A percentile compares a stretch with the other conserved stretches of the same genome.
phyloP scores from a whole-genome alignment of 2,797 vertebrate genomes.

The Ambastaia sidthimunki region DNA sequence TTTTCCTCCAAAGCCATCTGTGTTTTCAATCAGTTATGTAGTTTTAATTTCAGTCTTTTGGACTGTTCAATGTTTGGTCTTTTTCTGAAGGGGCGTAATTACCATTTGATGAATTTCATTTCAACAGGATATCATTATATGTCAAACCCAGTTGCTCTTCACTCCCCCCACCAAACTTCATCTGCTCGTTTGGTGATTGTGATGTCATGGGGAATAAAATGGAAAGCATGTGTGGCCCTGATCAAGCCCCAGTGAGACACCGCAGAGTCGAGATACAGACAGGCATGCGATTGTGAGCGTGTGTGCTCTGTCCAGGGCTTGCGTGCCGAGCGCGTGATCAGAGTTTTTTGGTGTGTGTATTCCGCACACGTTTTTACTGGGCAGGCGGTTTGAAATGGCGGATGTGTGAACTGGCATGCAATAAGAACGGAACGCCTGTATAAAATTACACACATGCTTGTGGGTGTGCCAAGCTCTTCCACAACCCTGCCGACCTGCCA shows the following conservation, averaged over 20 bases:
- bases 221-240: constrained; percentile 58
- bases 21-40: constrained; percentile 35
- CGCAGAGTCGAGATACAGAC: constrained; percentile 3
- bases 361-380: constrained; percentile 36
- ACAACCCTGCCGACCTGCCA: constrained; percentile 13
- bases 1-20: constrained; percentile 29
- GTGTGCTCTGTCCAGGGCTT: not conserved
- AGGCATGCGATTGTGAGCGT: not conserved
- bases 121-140: constrained; percentile 63
- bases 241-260: constrained; percentile 30
- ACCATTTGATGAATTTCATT: constrained; percentile 57
- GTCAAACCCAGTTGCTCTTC: constrained; percentile 51
- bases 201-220: constrained; percentile 59
- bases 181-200: constrained; percentile 57
- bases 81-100: constrained; percentile 56
- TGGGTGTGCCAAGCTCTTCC: constrained; percentile 49
- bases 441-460: constrained; percentile 58
- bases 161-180: constrained; percentile 43
- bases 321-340: constrained; percentile 23
- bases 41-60: constrained; percentile 29
- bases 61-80: constrained; percentile 36
- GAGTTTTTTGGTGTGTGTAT: constrained; percentile 29
- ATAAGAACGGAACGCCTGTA: constrained; percentile 42
- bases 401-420: constrained; percentile 55
- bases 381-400: constrained; percentile 37